Percentiles rank a stretch among this genome's conserved stretches.
phyloP scores from a whole-genome alignment of 2,797 vertebrate species.

The Mastacembelus armatus region DNA sequence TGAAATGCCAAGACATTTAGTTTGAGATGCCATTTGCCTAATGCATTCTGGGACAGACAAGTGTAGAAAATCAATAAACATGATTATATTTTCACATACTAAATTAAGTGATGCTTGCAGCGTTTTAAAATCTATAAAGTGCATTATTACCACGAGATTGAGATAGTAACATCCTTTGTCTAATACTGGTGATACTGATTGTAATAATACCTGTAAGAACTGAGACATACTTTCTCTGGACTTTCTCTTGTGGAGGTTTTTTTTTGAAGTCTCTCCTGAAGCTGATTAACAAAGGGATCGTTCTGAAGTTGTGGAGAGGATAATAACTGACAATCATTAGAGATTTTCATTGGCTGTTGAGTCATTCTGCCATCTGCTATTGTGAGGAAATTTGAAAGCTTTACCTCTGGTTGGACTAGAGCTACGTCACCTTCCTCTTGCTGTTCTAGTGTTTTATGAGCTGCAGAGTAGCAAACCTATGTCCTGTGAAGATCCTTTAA shows the following conservation, averaged over 20 bases:
- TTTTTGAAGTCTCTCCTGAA: constrained; percentile 8
- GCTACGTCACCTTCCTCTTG: background rate
- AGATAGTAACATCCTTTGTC: background rate
- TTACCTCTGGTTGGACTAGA: constrained; percentile 21
- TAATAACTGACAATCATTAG: constrained; percentile 42
- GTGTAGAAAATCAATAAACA: background rate
- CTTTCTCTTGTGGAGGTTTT: background rate
- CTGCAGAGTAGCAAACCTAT: background rate
- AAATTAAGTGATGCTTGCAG: background rate
- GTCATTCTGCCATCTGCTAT: constrained; percentile 54
- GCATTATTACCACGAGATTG: background rate
- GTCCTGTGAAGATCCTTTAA: constrained; percentile 5
- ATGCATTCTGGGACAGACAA: constrained; percentile 9
- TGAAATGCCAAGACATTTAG: constrained; percentile 27
- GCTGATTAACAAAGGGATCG: constrained; percentile 16
- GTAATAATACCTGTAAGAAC: background rate
- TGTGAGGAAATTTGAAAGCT: constrained; percentile 21
- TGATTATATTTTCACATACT: background rate
- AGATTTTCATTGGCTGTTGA: constrained; percentile 52
- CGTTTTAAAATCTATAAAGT: background rate
- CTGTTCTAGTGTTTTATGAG: constrained; percentile 20
- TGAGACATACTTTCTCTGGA: background rate
- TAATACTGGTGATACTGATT: background rate
- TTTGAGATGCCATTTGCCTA: background rate
- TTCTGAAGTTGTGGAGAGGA: constrained; percentile 30